A percentile compares a stretch with the other conserved stretches of the same genome.
Conservation (phyloP, 2,888 invertebrate species). For the Myathropa florea region DNA sequence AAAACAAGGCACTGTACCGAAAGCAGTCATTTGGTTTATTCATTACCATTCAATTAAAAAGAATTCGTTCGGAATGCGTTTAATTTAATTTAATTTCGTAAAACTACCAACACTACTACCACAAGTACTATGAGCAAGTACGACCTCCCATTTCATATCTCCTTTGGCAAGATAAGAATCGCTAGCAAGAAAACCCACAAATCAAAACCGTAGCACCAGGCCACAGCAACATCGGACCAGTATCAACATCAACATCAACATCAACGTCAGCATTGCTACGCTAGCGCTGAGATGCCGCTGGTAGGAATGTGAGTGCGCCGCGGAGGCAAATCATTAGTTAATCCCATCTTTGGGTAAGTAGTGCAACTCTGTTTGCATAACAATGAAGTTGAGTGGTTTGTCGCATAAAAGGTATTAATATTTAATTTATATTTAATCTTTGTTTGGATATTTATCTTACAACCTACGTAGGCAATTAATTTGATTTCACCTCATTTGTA, state of each 20-base stretch:
- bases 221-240: background rate
- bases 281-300: constrained; percentile 10
- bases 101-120: constrained; percentile 18
- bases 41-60: constrained; percentile 55
- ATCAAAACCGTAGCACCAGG: constrained; percentile 46
- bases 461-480: background rate
- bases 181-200: constrained; percentile 63
- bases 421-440: constrained; percentile 60
- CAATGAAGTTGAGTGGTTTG: constrained; percentile 76
- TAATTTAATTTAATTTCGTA: constrained; percentile 52
- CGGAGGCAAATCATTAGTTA: constrained; percentile 76
- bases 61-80: constrained; percentile 59
- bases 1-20: background rate
- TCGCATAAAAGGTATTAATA: constrained; percentile 63
- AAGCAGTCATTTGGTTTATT: background rate
- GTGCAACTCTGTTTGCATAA: constrained; percentile 81
- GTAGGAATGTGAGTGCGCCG: constrained; percentile 26
- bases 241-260: constrained; percentile 11
- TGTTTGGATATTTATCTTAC: constrained; percentile 15
- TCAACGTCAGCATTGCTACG: constrained; percentile 5
- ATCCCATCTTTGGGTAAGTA: constrained; percentile 80
- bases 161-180: constrained; percentile 62
- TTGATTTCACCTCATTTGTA: background rate
- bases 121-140: background rate
- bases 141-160: constrained; percentile 56